Conservation (phyloP, 92 coral and sea anemone genomes). For the Palythoa caribaeorum region DNA sequence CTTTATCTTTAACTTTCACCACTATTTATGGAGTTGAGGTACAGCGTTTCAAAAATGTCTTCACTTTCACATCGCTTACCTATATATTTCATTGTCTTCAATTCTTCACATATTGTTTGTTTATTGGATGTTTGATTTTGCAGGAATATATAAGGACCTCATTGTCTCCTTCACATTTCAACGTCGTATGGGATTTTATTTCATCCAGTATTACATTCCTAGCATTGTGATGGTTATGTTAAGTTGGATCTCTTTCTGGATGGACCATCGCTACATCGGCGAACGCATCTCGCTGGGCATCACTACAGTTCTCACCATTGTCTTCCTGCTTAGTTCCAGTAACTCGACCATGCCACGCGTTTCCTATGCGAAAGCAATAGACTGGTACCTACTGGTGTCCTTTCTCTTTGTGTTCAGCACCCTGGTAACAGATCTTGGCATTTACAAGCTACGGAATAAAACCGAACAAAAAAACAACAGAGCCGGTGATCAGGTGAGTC, state of each 20-base stretch:
- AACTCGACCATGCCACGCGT: conserved; percentile 99
- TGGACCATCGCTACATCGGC: conserved; percentile 97
- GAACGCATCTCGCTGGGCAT: conserved; percentile 97
- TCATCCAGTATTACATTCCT: conserved; percentile 95
- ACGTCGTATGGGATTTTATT: conserved; percentile 98
- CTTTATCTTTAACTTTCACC: background rate
- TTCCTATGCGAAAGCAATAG: conserved; percentile 98
- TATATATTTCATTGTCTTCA: background rate
- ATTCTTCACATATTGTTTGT: background rate
- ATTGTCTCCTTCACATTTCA: conserved; percentile 87
- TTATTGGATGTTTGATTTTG: background rate
- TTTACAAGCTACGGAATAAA: conserved; percentile 74
- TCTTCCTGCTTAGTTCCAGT: conserved; percentile 95
- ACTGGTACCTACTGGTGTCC: conserved; percentile 95
- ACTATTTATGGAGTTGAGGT: background rate
- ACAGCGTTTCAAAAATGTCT: too few relatives aligned
- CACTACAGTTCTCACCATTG: conserved; percentile 97
- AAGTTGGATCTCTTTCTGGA: conserved; percentile 98
- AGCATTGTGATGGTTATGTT: conserved; percentile 90
- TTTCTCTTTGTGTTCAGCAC: conserved; percentile 97
- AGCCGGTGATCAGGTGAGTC: conserved; percentile 13
- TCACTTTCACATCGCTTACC: too few relatives aligned
- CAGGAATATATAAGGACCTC: conserved; percentile 89
- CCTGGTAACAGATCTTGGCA: conserved; percentile 84
- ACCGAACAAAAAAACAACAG: conserved; percentile 26